Evolutionary conservation across 2,888 invertebrate species (phyloP).

Genomic region (Teleogryllus oceanicus): DNA sequence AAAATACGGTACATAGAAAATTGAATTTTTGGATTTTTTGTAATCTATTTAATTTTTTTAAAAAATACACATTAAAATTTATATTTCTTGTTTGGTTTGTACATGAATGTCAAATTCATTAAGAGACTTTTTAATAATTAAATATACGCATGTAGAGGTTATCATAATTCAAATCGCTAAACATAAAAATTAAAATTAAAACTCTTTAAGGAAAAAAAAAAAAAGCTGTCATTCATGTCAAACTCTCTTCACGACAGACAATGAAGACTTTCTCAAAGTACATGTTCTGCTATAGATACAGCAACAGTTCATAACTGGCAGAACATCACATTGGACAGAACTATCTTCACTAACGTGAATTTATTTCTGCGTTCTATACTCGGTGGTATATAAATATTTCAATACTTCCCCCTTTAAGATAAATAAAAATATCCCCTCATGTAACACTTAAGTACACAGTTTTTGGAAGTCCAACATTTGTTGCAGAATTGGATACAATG

Average conservation of each 20-base stretch:
- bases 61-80: too few relatives aligned
- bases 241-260: not conserved
- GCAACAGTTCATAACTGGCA: not conserved
- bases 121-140: too few relatives aligned
- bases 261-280: not conserved
- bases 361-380: not conserved
- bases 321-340: not conserved
- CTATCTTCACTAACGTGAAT: not conserved
- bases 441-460: conserved; percentile 12
- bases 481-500: not conserved
- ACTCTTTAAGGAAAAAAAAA: too few relatives aligned
- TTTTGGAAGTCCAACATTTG: not conserved
- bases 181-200: too few relatives aligned
- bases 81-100: too few relatives aligned
- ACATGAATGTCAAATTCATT: too few relatives aligned
- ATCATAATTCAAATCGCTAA: too few relatives aligned
- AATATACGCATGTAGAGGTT: too few relatives aligned
- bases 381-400: not conserved
- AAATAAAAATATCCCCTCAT: not conserved
- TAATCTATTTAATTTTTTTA: too few relatives aligned
- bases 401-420: conserved; percentile 5
- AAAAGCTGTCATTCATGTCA: not conserved
- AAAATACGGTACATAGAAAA: too few relatives aligned
- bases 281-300: not conserved
- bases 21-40: too few relatives aligned